A percentile compares a stretch with the other conserved stretches of the same genome.
Evolutionary conservation across 37 sponge, comb jelly and placozoan species (phyloP).

Genomic region (Hormiphora californensis): DNA sequence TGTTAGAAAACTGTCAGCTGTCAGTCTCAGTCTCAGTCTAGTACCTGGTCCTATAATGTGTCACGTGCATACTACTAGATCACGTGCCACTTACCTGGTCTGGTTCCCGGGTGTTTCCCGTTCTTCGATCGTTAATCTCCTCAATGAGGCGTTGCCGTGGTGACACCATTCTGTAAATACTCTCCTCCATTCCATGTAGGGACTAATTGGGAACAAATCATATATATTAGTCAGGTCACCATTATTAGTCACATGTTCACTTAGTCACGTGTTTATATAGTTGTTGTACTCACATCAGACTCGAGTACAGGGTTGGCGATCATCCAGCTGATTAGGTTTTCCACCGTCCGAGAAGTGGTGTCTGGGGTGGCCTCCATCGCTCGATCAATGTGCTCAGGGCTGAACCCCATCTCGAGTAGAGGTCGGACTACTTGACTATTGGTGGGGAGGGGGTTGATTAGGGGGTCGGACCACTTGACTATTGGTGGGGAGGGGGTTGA

Average conservation of each 20-base stretch:
- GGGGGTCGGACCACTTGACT: too few species aligned
- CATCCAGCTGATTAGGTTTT: conserved; percentile 1
- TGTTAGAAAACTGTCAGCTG: too few species aligned
- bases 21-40: too few species aligned
- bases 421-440: conserved; percentile 37
- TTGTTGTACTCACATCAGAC: not conserved
- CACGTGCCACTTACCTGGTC: not conserved
- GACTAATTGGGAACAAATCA: too few species aligned
- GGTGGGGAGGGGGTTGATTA: not conserved
- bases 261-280: too few species aligned
- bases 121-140: conserved; percentile 38
- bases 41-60: too few species aligned
- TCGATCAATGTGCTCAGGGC: not conserved
- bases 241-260: too few species aligned
- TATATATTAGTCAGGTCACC: too few species aligned
- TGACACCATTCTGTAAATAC: conserved; percentile 42
- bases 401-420: conserved; percentile 48
- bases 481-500: too few species aligned
- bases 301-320: not conserved
- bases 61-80: not conserved
- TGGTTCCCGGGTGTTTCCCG: not conserved
- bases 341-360: conserved; percentile 3
- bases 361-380: conserved; percentile 25
- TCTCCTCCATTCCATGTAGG: too few species aligned
- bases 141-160: conserved; percentile 38